A percentile compares a stretch with the other conserved stretches of the same genome.
Conservation (phyloP, 2,797 vertebrate genomes). For the Aldrovandia affinis region DNA sequence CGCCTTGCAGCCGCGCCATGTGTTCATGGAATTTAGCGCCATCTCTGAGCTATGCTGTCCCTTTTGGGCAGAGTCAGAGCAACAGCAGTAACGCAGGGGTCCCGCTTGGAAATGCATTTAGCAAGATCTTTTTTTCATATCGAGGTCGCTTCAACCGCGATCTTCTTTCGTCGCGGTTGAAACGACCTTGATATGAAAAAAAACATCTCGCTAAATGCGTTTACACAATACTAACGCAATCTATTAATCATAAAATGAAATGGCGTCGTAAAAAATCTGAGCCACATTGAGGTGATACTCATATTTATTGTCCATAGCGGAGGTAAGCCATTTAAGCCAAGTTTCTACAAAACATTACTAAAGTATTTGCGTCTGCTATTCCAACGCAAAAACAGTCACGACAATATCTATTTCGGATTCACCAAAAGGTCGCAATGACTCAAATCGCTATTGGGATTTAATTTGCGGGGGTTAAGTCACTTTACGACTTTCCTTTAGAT, state of each 20-base stretch:
- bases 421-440: too few species aligned
- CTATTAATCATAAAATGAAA: constrained; percentile 10
- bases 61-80: constrained; percentile 51
- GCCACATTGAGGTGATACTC: neutral
- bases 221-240: neutral
- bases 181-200: neutral
- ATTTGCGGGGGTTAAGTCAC: too few species aligned
- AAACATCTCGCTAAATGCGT: neutral
- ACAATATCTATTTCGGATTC: too few species aligned
- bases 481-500: too few species aligned
- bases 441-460: too few species aligned
- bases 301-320: neutral
- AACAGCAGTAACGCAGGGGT: constrained; percentile 6
- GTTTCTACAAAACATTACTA: neutral
- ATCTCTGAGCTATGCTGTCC: constrained; percentile 47
- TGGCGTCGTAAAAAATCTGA: neutral
- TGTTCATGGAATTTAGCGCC: constrained; percentile 29
- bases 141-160: neutral
- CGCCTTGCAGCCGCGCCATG: constrained; percentile 37
- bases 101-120: neutral
- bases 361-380: too few species aligned
- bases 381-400: too few species aligned
- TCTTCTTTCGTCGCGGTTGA: neutral
- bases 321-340: neutral
- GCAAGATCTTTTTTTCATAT: neutral